phyloP scores from a whole-genome alignment of 2,888 invertebrate genomes.

The Elysia crispata region DNA sequence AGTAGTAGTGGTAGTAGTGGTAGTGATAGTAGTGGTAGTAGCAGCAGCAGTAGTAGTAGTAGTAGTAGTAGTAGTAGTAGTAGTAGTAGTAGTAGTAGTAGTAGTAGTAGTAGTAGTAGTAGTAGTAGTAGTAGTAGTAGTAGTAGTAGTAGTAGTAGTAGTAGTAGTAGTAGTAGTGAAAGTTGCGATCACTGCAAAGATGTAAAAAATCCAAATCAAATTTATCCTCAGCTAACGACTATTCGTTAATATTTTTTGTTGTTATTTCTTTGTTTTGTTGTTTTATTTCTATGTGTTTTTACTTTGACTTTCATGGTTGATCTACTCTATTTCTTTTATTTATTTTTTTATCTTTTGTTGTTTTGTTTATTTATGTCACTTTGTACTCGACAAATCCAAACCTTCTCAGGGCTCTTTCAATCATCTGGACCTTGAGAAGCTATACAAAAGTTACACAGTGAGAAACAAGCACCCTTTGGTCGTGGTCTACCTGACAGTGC shows the following conservation, averaged over 20 bases:
- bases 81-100: slow-evolving; percentile 19
- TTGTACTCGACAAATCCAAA: too few species aligned
- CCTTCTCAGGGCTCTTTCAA: slow-evolving; percentile 63
- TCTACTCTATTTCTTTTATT: neutral
- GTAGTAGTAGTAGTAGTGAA: neutral
- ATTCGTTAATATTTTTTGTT: too few species aligned
- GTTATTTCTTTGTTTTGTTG: too few species aligned
- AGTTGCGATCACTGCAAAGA: too few species aligned
- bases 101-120: slow-evolving; percentile 19
- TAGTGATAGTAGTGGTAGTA: slow-evolving; percentile 10
- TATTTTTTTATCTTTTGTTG: too few species aligned
- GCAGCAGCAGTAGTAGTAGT: slow-evolving; percentile 10
- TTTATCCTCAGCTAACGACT: too few species aligned
- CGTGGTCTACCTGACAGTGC: slow-evolving; percentile 85
- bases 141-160: neutral
- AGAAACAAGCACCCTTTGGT: slow-evolving; percentile 87
- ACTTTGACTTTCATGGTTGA: too few species aligned
- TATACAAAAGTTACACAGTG: slow-evolving; percentile 85
- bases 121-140: slow-evolving; percentile 4
- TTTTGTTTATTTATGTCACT: too few species aligned
- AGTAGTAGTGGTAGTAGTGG: slow-evolving; percentile 10
- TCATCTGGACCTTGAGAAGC: slow-evolving; percentile 83
- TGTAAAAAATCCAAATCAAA: too few species aligned
- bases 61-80: slow-evolving; percentile 19
- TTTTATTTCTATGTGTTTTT: too few species aligned